Percentiles rank a stretch among this genome's conserved stretches.
Conservation (phyloP, 1,140 invertebrate genomes). For the Helicorthomorpha holstii region DNA sequence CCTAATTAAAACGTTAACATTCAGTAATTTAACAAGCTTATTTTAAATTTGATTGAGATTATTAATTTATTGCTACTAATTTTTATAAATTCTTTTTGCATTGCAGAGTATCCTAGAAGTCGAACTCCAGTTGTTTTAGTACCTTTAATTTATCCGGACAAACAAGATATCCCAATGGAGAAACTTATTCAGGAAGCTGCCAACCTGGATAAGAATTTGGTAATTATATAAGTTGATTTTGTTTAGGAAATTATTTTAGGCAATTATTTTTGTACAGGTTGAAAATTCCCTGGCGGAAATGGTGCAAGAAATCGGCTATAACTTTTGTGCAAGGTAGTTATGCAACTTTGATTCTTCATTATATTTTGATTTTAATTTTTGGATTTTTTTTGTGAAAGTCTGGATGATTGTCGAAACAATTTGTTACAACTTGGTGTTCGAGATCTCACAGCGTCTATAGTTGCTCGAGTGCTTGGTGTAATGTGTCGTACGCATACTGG, state of each 20-base stretch:
- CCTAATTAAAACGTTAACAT: neutral
- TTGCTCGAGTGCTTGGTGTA: conserved; percentile 64
- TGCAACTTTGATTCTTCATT: neutral
- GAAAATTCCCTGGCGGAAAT: conserved; percentile 41
- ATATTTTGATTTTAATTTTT: conserved; percentile 4
- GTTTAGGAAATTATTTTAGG: neutral
- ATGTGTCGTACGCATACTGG: conserved; percentile 68
- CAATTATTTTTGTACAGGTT: conserved; percentile 20
- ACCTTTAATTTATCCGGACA: conserved; percentile 61
- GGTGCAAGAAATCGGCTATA: conserved; percentile 74
- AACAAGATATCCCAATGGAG: conserved; percentile 49
- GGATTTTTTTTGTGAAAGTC: conserved; percentile 19
- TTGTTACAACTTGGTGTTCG: conserved; percentile 49
- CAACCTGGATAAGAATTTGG: conserved; percentile 41
- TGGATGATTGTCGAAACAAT: conserved; percentile 75
- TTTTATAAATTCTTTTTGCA: conserved; percentile 3
- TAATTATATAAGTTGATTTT: conserved; percentile 20
- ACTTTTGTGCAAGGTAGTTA: conserved; percentile 51
- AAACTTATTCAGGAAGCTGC: conserved; percentile 29
- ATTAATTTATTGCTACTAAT: no score
- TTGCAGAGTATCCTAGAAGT: conserved; percentile 62
- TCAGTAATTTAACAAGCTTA: neutral
- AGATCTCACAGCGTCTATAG: conserved; percentile 57
- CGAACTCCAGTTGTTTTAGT: conserved; percentile 71
- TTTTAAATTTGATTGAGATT: no score